Percentiles rank a stretch among this genome's conserved stretches.
Conservation (phyloP, 2,888 invertebrate genomes). For the Drosophila antonietae region DNA sequence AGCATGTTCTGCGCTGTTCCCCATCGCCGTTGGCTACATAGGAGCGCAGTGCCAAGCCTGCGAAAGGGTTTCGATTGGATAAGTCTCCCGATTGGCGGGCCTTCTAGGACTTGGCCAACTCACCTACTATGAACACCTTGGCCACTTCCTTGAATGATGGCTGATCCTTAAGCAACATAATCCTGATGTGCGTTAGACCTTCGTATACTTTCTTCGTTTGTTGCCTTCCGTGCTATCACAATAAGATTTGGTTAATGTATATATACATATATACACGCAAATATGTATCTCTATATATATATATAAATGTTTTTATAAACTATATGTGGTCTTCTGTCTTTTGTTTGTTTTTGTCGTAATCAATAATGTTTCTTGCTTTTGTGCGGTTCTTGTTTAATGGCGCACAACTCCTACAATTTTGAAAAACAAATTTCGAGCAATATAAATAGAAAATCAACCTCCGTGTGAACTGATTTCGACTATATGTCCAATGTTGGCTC, state of each 20-base stretch:
- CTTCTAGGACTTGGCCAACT: neutral
- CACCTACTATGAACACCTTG: constrained; percentile 53
- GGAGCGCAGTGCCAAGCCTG: constrained; percentile 52
- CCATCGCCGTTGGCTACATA: constrained; percentile 44
- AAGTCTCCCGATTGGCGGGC: neutral
- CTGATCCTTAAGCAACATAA: constrained; percentile 49
- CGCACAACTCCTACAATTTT: constrained; percentile 38
- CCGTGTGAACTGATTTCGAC: constrained; percentile 12
- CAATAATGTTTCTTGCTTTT: neutral
- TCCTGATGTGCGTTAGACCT: neutral
- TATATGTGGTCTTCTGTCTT: neutral
- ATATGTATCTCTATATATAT: neutral
- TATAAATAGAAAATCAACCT: constrained; percentile 29
- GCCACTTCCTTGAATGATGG: constrained; percentile 46
- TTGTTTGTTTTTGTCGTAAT: neutral
- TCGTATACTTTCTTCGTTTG: neutral
- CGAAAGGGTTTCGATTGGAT: neutral
- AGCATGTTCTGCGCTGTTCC: constrained; percentile 29
- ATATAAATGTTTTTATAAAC: neutral
- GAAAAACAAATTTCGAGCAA: constrained; percentile 32
- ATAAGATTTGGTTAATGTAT: constrained; percentile 7
- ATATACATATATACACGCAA: neutral
- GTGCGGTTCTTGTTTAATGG: neutral
- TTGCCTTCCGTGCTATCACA: neutral
- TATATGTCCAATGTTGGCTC: neutral